Evolutionary conservation across 2,113 vertebrate species (phyloP).

Genomic region (Amphilophus citrinellus): DNA sequence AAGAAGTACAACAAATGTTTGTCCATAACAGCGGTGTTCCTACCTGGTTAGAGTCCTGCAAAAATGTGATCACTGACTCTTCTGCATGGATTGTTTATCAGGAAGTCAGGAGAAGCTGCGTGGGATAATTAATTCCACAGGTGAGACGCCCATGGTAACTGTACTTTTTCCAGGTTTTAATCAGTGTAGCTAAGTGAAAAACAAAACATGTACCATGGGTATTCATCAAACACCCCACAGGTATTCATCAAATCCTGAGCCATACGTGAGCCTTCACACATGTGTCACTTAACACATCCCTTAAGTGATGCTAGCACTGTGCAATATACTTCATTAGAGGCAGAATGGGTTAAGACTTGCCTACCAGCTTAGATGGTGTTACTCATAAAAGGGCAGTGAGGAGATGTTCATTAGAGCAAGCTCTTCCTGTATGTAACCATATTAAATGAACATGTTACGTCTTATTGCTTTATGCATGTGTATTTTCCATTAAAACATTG

Average conservation of each 20-base stretch:
- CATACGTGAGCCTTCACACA: neutral
- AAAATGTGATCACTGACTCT: slow-evolving; percentile 11
- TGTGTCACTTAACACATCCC: slow-evolving; percentile 2
- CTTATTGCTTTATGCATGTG: neutral
- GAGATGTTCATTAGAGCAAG: neutral
- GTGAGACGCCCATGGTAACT: slow-evolving; percentile 76
- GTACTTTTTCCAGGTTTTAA: slow-evolving; percentile 68
- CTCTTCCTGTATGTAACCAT: neutral
- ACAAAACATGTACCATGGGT: slow-evolving; percentile 65
- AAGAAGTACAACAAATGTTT: neutral
- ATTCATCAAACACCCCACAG: slow-evolving; percentile 14
- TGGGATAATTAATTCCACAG: slow-evolving; percentile 81
- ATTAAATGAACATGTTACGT: neutral
- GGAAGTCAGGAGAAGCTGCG: slow-evolving; percentile 39
- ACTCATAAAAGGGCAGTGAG: neutral
- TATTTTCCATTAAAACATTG: neutral
- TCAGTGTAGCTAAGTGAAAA: slow-evolving; percentile 67
- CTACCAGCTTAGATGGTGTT: neutral
- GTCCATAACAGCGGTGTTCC: neutral
- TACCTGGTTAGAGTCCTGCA: slow-evolving; percentile 68
- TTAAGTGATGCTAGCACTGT: neutral
- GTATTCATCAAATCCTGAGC: slow-evolving; percentile 26
- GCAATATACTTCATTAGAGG: neutral
- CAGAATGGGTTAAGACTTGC: slow-evolving; percentile 18
- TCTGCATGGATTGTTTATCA: slow-evolving; percentile 69